Evolutionary conservation across 2,888 invertebrate genomes (phyloP), one percentile per base, ranked within the genome.

Genomic region (Stictocephala bisonia): DNA sequence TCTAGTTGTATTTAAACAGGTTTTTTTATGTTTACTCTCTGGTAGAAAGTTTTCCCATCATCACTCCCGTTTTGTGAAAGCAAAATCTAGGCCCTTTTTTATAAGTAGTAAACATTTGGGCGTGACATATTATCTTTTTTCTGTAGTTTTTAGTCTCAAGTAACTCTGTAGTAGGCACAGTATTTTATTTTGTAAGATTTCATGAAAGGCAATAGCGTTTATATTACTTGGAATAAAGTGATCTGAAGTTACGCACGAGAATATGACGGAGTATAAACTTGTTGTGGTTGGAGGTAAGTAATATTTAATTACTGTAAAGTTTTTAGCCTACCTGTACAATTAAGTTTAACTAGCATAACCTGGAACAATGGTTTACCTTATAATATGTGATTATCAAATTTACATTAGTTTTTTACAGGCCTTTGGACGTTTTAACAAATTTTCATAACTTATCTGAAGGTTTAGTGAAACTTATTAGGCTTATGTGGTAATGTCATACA

Each of bases 191-290:
- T 40, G 29, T 72, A 35, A 35, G 24, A 27, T 66, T 51, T 50
- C 26, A 72, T 72, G 72, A 64, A n/a, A 53, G 64, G 35, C 64
- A 26, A 51, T 56, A 56, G 40, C 20, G 40, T 71, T 56, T 40
- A 22, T 53, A 53, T 24, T 27, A 64, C 31, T 44, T 15, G 20
- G 7, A 24, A 50, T 60, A 27, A 18, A 44, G 29, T 29, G 64
- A 64, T 20, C 40, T n/a, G 50, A 26, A 15, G 50, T 68, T 44
- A 29, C 64, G n/a, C 31, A 41, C 56, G 40, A 9, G 15, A 75
- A 69, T 15, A 87, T 87, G 87, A 87, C 87, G 78, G 87, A 87
- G 82, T 87, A 87, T 81, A 87, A 87, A 82, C 82, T 87, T 78
- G 87, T 87, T 71, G 87, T 87, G 73, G 87, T 87, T 75, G 87